phyloP scores from a whole-genome alignment of 2,113 vertebrate genomes.

The Python bivittatus region DNA sequence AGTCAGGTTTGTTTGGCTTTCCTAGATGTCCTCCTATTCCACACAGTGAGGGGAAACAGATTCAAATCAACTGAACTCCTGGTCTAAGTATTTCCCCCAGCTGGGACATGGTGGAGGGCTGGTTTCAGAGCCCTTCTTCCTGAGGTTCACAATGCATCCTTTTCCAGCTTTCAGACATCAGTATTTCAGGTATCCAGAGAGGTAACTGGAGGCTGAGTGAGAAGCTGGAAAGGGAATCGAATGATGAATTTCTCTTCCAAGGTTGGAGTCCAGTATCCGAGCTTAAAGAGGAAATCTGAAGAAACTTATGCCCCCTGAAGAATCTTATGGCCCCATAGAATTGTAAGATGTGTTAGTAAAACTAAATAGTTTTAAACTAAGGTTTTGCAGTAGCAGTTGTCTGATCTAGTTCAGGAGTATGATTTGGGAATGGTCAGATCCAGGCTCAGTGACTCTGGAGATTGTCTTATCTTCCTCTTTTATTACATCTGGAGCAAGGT shows the following conservation, averaged over 20 bases:
- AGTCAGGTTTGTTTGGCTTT: background rate
- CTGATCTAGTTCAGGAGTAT: background rate
- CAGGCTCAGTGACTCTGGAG: background rate
- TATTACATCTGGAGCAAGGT: background rate
- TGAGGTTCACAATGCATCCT: background rate
- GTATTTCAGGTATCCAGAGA: background rate
- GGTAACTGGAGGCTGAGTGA: background rate
- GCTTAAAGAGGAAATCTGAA: background rate
- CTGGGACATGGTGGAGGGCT: background rate
- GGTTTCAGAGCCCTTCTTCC: background rate
- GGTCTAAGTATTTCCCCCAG: background rate
- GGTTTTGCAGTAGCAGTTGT: background rate
- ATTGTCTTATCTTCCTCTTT: background rate
- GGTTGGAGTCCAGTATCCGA: background rate
- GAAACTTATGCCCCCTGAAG: background rate
- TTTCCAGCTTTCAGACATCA: background rate
- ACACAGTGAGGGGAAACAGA: background rate
- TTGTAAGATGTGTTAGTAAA: background rate
- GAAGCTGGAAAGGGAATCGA: background rate
- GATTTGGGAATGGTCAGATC: background rate
- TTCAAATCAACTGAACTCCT: background rate
- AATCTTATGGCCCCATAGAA: background rate
- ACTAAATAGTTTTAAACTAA: too few relatives aligned
- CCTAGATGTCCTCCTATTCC: background rate
- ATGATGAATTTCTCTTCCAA: background rate